Conservation (phyloP, 2,797 vertebrate species). For the Semaprochilodus insignis region DNA sequence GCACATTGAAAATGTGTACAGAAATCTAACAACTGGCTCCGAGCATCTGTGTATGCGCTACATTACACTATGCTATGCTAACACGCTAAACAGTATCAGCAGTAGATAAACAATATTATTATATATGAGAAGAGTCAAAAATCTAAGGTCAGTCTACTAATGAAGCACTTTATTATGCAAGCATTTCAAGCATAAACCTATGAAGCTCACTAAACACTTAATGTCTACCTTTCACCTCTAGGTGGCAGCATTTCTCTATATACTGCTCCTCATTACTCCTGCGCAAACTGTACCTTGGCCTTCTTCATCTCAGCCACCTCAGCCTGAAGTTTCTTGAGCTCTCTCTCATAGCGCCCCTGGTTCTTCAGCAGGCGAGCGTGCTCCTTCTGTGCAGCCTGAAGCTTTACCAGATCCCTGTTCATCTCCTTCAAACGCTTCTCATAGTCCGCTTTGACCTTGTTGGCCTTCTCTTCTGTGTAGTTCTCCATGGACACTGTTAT, state of each 20-base stretch:
- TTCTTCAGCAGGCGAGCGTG: conserved; percentile 94
- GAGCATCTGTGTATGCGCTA: no score
- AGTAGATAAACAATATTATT: background rate
- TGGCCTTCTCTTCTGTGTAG: conserved; percentile 96
- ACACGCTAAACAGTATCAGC: background rate
- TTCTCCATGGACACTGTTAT: conserved; percentile 94
- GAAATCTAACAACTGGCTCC: no score
- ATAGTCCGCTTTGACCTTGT: conserved; percentile 91
- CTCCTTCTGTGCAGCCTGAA: conserved; percentile 94
- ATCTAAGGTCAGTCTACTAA: background rate
- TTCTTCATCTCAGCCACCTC: conserved; percentile 98
- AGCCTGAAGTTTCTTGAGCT: conserved; percentile 91
- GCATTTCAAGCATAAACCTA: background rate
- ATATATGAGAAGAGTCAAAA: background rate
- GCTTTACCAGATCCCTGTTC: conserved; percentile 95
- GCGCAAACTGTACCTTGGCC: conserved; percentile 84
- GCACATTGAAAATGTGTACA: background rate
- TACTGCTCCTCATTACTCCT: background rate
- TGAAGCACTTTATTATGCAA: background rate
- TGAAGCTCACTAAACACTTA: no score
- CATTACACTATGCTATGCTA: background rate
- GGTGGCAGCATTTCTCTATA: conserved; percentile 21
- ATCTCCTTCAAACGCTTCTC: conserved; percentile 96
- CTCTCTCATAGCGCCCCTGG: conserved; percentile 93
- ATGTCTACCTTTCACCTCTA: conserved; percentile 11